Percentiles rank a stretch among this genome's conserved stretches.
These are phyloP conservation scores for Cartodere bifasciata DNA, from an alignment of 2,888 invertebrate species.

Conservation along the genomic window DNA sequence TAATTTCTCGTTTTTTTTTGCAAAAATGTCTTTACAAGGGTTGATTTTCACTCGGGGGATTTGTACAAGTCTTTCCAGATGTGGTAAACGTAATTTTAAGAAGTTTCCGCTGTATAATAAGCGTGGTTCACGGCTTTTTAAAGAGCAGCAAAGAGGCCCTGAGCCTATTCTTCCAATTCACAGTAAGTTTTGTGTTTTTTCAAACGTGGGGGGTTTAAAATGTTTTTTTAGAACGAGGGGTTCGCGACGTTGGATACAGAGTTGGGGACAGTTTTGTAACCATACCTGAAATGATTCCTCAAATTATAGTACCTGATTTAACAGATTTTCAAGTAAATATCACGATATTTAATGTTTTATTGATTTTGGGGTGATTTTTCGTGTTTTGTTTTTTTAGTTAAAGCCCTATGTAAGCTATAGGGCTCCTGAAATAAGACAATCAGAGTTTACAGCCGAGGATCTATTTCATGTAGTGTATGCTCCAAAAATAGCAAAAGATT, in stretches of 20 bases:
- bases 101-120: conserved; percentile 68
- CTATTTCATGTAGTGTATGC: conserved; percentile 73
- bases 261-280: conserved; percentile 42
- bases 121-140: conserved; percentile 56
- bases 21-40: conserved; percentile 26
- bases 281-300: conserved; percentile 83
- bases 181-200: conserved; percentile 36
- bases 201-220: conserved; percentile 59
- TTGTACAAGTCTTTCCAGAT: conserved; percentile 37
- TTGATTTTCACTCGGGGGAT: conserved; percentile 36
- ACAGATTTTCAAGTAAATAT: conserved; percentile 51
- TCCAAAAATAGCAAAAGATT: conserved; percentile 65
- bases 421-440: conserved; percentile 58
- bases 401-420: conserved; percentile 93
- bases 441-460: conserved; percentile 72
- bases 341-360: neutral
- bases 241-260: conserved; percentile 48
- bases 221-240: conserved; percentile 47
- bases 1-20: no score
- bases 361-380: conserved; percentile 3
- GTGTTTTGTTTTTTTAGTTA: conserved; percentile 40
- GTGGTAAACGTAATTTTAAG: conserved; percentile 69
- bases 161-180: conserved; percentile 55
- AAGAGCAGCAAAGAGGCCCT: conserved; percentile 44
- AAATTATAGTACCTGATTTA: conserved; percentile 84